Evolutionary conservation across 2,888 invertebrate species (phyloP), one percentile per base, ranked within the genome.

Genomic region (Andrena fulva): DNA sequence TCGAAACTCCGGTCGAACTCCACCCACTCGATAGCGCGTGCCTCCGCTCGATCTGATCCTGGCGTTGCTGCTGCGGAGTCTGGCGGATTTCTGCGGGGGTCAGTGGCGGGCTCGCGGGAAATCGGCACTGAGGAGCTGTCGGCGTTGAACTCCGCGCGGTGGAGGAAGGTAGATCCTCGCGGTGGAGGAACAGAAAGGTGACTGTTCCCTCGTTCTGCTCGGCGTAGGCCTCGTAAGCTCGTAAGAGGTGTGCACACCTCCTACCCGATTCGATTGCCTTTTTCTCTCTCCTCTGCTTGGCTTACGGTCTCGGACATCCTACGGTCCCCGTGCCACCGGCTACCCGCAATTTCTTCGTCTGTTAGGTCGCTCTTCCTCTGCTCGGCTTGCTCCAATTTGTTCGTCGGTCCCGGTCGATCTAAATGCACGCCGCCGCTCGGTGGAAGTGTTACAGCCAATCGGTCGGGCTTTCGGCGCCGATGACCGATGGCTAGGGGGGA

Each of bases 131-230:
- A 83, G 85, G 85, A 59, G 59, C 63, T 59, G 64, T 77, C 56
- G 68, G 35, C 71, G 75, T 59, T 71, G 72, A 56, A 56, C 48
- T 76, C 74, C 50, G 71, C 75, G 76, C 70, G 60, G n/a, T 68
- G 63, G 75, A 83, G 85, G 79, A 77, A 81, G 83, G 86, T 90
- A 90, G 92, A 92, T 92, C 91, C 92, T 93, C 91, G 88, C 93
- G 87, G 89, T 91, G 90, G 92, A 91, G 89, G 89, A 90, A 92
- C 92, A 89, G 92, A 92, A 92, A 93, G 92, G 92, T 91, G 92
- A 93, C 93, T 93, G 93, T 85, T 90, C 89, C 91, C 62, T 75
- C 76, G 77, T 85, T 75, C 84, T 63, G 79, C 80, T 70, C 72
- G 73, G 56, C 71, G 82, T 76, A 77, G 77, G 79, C 78, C 86